phyloP scores from a whole-genome alignment of 2,888 invertebrate species.

The Penaeus monodon region DNA sequence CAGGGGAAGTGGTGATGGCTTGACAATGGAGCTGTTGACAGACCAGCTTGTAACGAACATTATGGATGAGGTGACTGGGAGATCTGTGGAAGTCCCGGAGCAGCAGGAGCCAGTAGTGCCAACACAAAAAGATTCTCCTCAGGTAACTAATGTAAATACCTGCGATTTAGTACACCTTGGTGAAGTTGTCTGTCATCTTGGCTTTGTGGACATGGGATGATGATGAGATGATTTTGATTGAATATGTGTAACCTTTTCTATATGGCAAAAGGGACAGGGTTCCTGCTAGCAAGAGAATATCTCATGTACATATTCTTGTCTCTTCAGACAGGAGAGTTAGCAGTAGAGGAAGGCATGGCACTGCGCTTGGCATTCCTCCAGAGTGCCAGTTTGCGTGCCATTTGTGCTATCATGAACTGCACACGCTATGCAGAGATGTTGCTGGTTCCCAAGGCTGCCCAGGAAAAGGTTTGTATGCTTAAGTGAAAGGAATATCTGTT shows the following conservation, averaged over 20 bases:
- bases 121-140: slow-evolving; percentile 21
- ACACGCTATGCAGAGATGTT: slow-evolving; percentile 74
- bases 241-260: too few relatives aligned
- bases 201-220: too few relatives aligned
- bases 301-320: not conserved
- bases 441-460: slow-evolving; percentile 72
- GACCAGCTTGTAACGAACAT: slow-evolving; percentile 74
- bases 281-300: not conserved
- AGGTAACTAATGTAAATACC: slow-evolving; percentile 5
- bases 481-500: too few relatives aligned
- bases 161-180: too few relatives aligned
- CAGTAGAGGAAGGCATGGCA: slow-evolving; percentile 71
- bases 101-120: slow-evolving; percentile 30
- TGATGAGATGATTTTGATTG: too few relatives aligned
- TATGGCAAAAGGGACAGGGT: not conserved
- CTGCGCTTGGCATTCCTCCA: slow-evolving; percentile 74
- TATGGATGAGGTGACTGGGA: slow-evolving; percentile 73
- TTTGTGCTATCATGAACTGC: slow-evolving; percentile 73
- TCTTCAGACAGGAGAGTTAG: slow-evolving; percentile 66
- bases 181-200: too few relatives aligned
- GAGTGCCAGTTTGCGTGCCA: slow-evolving; percentile 74
- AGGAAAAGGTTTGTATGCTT: slow-evolving; percentile 67
- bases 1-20: slow-evolving; percentile 52
- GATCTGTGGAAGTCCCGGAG: slow-evolving; percentile 66
- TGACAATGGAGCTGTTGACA: slow-evolving; percentile 72